phyloP scores from a whole-genome alignment of 2,797 vertebrate species.

The Psittacula derbiana region DNA sequence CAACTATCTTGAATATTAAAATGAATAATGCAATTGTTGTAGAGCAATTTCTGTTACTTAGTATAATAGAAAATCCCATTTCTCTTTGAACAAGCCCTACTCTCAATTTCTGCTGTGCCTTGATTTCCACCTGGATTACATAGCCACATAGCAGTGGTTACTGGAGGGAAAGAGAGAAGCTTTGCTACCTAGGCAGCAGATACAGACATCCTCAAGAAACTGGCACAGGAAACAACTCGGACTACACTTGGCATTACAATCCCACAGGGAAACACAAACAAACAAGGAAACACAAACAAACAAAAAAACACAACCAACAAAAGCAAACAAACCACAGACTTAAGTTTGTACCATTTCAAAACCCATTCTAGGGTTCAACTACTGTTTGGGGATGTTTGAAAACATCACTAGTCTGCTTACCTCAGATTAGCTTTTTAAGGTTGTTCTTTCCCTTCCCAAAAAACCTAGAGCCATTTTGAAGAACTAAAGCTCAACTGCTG shows the following conservation, averaged over 20 bases:
- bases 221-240: not conserved
- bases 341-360: not conserved
- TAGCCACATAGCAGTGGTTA: not conserved
- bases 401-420: not conserved
- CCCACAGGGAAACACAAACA: not conserved
- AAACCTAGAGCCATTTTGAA: not conserved
- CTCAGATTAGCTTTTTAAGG: not conserved
- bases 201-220: not conserved
- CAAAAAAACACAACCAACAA: not conserved
- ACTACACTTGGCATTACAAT: not conserved
- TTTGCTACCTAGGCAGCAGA: not conserved
- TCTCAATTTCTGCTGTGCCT: not conserved
- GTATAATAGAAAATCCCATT: not conserved
- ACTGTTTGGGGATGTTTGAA: not conserved
- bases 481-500: not conserved
- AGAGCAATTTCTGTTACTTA: not conserved
- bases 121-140: not conserved
- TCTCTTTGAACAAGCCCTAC: not conserved
- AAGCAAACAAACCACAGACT: not conserved
- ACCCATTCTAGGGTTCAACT: not conserved
- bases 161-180: not conserved
- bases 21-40: not conserved
- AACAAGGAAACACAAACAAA: not conserved
- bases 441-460: not conserved
- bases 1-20: not conserved